These are phyloP conservation scores for Torymus aiolomorphi DNA, from an alignment of 2,888 invertebrate genomes.

Conservation along the genomic window DNA sequence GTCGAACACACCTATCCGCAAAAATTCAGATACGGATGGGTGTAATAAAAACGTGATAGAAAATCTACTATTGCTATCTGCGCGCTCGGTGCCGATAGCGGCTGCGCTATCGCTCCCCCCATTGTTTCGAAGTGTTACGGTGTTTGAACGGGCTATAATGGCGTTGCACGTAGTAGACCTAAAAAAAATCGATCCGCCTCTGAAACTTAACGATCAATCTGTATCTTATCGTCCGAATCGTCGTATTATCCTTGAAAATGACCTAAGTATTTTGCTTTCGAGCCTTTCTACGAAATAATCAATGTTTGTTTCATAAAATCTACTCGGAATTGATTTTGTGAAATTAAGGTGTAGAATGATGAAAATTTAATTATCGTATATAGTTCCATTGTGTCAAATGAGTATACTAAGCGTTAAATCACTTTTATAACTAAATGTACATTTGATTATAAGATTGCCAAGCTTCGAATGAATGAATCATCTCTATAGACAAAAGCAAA, in stretches of 20 bases:
- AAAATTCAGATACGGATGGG: background rate
- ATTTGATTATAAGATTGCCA: background rate
- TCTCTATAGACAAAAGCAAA: slow-evolving; percentile 12
- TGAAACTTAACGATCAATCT: slow-evolving; percentile 14
- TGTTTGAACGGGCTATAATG: background rate
- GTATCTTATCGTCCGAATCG: slow-evolving; percentile 9
- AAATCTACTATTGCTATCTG: background rate
- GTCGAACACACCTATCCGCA: no score
- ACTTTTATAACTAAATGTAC: background rate
- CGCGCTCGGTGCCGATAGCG: background rate
- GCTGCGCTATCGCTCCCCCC: slow-evolving; percentile 17
- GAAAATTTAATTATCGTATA: background rate
- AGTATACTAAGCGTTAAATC: background rate
- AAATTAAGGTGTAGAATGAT: background rate
- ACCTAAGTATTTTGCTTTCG: slow-evolving; percentile 19
- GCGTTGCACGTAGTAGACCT: background rate
- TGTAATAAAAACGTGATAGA: background rate
- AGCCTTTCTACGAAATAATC: background rate
- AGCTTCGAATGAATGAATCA: slow-evolving; percentile 12
- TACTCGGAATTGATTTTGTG: background rate
- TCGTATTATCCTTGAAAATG: slow-evolving; percentile 37
- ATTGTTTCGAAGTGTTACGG: slow-evolving; percentile 35
- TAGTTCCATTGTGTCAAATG: background rate
- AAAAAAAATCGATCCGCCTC: slow-evolving; percentile 15
- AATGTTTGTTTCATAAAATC: background rate